phyloP scores from a whole-genome alignment of 2,888 invertebrate genomes.

The Aporophyla lueneburgensis region DNA sequence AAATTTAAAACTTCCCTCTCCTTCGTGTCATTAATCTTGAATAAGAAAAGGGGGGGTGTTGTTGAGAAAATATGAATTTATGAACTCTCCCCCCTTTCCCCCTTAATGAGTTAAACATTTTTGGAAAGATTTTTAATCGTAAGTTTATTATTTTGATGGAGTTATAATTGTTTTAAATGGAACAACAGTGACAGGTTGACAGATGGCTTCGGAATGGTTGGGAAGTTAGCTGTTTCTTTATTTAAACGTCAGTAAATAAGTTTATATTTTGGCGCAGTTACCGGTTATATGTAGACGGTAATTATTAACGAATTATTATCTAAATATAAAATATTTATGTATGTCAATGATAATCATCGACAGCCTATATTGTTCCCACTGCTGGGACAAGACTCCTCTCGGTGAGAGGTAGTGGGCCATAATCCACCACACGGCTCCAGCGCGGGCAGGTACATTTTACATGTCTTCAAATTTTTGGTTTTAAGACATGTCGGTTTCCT shows the following conservation, averaged over 20 bases:
- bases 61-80: constrained; percentile 55
- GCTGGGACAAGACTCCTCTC: no score
- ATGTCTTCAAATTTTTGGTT: no score
- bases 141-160: constrained; percentile 44
- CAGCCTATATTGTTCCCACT: no score
- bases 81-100: neutral
- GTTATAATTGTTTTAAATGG: constrained; percentile 41
- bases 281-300: neutral
- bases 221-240: neutral
- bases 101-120: constrained; percentile 47
- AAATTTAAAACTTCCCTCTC: constrained; percentile 41
- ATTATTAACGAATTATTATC: neutral
- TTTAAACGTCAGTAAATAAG: neutral
- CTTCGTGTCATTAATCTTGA: constrained; percentile 59
- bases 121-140: constrained; percentile 49
- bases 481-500: no score
- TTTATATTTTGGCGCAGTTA: neutral
- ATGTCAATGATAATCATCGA: no score
- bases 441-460: no score
- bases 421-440: no score
- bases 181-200: constrained; percentile 24
- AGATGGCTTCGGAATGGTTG: constrained; percentile 9
- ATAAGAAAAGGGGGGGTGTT: constrained; percentile 52
- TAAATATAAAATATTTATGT: no score
- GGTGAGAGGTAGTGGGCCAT: no score